Evolutionary conservation across 1,140 invertebrate species (phyloP).

Genomic region (Oryctes rhinoceros): DNA sequence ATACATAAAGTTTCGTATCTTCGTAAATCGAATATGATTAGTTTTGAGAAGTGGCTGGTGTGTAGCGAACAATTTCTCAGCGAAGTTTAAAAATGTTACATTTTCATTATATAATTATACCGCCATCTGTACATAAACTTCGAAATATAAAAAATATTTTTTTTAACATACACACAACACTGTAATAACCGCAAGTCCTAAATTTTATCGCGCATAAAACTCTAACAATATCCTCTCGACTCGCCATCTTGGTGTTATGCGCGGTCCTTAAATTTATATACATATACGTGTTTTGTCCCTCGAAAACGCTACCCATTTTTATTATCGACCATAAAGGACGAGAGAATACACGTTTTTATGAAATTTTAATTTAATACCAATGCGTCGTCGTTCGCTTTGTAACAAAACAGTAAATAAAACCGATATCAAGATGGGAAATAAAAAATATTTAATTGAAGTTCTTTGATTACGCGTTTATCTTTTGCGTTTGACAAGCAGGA

Average conservation of each 20-base stretch:
- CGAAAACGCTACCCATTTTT: background rate
- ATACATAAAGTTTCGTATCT: too few species aligned
- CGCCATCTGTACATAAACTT: background rate
- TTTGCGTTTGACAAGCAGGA: too few species aligned
- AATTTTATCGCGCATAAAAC: background rate
- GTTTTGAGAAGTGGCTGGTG: too few species aligned
- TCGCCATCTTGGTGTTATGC: background rate
- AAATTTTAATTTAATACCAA: background rate
- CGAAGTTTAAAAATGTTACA: too few species aligned
- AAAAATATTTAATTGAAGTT: background rate
- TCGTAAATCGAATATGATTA: too few species aligned
- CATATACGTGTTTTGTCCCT: background rate
- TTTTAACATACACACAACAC: background rate
- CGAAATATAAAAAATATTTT: background rate
- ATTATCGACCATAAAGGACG: background rate
- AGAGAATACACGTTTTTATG: background rate
- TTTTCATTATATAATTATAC: too few species aligned
- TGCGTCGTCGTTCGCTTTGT: background rate
- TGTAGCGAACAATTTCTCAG: too few species aligned
- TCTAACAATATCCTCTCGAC: background rate
- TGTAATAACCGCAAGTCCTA: background rate
- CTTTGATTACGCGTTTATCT: background rate
- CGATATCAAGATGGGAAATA: background rate
- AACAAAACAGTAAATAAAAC: conserved; percentile 6
- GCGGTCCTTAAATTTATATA: background rate